Evolutionary conservation across 2,797 vertebrate species (phyloP).

Genomic region (Dipus sagitta): DNA sequence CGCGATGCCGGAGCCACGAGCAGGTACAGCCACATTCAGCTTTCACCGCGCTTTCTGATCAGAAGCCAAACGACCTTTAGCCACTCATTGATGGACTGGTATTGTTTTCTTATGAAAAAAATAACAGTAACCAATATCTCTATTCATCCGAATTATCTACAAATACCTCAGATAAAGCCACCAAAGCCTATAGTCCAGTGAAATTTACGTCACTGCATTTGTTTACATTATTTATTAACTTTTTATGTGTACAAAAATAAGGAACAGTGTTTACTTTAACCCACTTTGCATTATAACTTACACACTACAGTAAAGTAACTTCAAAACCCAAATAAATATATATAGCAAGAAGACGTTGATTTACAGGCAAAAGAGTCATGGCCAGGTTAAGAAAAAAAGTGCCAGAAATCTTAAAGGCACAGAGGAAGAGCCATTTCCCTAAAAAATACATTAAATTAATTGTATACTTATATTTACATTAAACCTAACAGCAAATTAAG

Average conservation of each 20-base stretch:
- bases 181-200: neutral
- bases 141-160: neutral
- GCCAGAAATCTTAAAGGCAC: neutral
- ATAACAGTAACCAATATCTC: neutral
- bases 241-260: neutral
- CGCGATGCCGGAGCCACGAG: neutral
- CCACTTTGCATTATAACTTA: neutral
- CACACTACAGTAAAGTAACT: neutral
- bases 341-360: neutral
- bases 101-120: neutral
- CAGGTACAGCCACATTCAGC: too few species aligned
- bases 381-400: neutral
- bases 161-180: neutral
- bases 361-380: neutral
- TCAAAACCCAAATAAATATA: neutral
- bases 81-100: neutral
- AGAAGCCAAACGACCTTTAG: neutral
- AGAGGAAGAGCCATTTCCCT: neutral
- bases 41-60: neutral
- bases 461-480: neutral
- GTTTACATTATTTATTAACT: neutral
- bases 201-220: neutral
- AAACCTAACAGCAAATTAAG: neutral
- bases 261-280: neutral
- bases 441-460: constrained; percentile 9